A percentile compares a stretch with the other conserved stretches of the same genome.
Conservation (phyloP, 2,888 invertebrate species). For the Catocala nupta region DNA sequence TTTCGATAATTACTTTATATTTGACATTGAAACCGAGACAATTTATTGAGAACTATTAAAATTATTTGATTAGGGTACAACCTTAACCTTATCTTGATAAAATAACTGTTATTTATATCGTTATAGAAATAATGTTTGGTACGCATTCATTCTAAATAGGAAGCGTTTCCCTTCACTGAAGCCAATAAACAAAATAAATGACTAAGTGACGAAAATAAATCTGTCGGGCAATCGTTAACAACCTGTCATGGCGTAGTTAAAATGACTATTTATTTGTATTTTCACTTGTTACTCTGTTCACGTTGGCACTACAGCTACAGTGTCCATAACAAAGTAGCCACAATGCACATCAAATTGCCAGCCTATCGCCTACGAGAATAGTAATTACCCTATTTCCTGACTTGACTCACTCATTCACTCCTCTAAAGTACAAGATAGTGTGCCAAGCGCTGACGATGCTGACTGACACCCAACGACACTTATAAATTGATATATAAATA, state of each 20-base stretch:
- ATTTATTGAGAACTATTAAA: constrained; percentile 6
- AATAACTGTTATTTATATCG: constrained; percentile 8
- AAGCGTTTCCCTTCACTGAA: constrained; percentile 4
- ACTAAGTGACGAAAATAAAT: not conserved
- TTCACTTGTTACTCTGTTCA: not conserved
- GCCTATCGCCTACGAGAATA: not conserved
- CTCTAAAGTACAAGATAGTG: constrained; percentile 3
- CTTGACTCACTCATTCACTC: constrained; percentile 9
- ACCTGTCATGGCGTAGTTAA: not conserved
- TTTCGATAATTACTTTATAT: constrained; percentile 23
- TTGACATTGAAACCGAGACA: constrained; percentile 34
- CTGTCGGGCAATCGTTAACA: not conserved
- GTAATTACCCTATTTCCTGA: constrained; percentile 10
- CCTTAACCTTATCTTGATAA: constrained; percentile 5
- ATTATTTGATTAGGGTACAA: constrained; percentile 16
- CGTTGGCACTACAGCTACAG: too few relatives aligned
- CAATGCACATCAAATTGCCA: constrained; percentile 3
- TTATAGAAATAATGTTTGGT: not conserved
- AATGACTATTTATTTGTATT: constrained; percentile 1
- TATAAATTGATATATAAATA: constrained; percentile 3
- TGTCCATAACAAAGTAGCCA: too few relatives aligned
- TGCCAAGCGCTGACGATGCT: constrained; percentile 1
- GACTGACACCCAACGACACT: not conserved
- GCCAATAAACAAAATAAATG: constrained; percentile 1
- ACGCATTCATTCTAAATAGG: not conserved